Percentiles rank a stretch among this genome's conserved stretches.
phyloP scores from a whole-genome alignment of 2,113 vertebrate genomes.

The Rhinopomastus cyanomelas region DNA sequence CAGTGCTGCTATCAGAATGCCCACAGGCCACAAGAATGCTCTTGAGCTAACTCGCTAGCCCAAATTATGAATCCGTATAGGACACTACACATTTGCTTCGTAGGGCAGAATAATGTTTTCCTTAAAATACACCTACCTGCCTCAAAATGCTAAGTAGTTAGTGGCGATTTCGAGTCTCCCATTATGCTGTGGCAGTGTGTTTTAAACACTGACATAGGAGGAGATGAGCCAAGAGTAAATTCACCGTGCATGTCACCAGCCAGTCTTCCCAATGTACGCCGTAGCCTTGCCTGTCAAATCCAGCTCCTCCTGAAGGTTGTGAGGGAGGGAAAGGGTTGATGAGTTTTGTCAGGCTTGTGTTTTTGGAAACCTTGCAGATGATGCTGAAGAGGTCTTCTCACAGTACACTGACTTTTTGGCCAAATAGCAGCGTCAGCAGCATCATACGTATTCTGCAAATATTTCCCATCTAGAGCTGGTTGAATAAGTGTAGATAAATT shows the following conservation, averaged over 20 bases:
- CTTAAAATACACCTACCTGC: neutral
- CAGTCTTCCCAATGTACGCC: neutral
- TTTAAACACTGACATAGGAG: neutral
- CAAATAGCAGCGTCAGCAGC: neutral
- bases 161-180: neutral
- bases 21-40: neutral
- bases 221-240: neutral
- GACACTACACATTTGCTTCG: neutral
- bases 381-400: neutral
- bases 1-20: conserved; percentile 4
- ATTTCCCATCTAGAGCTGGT: neutral
- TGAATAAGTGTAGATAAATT: neutral
- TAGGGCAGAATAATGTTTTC: neutral
- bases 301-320: accelerated
- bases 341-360: neutral
- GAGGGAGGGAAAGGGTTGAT: neutral
- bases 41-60: neutral
- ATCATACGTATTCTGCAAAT: neutral
- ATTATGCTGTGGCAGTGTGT: neutral
- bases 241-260: neutral
- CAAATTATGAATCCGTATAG: neutral
- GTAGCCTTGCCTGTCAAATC: neutral
- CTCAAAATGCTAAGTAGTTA: neutral
- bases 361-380: neutral
- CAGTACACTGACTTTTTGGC: neutral